Evolutionary conservation across 2,797 vertebrate genomes (phyloP), one percentile per base, ranked within the genome.

Genomic region (Smutsia temminckii): DNA sequence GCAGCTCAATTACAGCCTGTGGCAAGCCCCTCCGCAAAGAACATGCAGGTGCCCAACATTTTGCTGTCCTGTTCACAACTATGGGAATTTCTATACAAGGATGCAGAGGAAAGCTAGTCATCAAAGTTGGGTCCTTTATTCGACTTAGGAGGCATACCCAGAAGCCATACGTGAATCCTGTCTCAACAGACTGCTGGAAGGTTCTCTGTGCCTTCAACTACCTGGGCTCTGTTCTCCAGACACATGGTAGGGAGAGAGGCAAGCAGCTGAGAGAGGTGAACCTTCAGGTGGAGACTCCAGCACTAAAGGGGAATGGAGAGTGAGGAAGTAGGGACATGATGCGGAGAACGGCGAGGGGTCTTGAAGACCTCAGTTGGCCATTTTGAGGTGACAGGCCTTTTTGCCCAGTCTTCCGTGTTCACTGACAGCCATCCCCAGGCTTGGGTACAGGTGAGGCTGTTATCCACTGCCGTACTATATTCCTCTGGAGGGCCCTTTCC

Each of bases 51-150:
- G 68, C n/a, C 53, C 42, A 34, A 4, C 8, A 14, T 40, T 66
- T 11, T 85, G 51, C 49, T 46, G 4, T 79, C 21, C 57, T 55
- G 51, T n/a, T 59, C 34, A 17, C 49, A 46, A n/a, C 42, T 85
- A 23, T 4, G 40, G 86, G 80, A 71, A 80, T 75, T 53, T 51
- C 68, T 46, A 0, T 11, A 21, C 6, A 25, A 94, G 40, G 79
- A 84, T 13, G 25, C n/a, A 92, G 88, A 92, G 57, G 61, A 80
- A 61, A 89, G 57, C 40, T 86, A 85, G 64, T 84, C 87, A 80
- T 64, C 83, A 87, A 75, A 78, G n/a, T 32, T 72, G 66, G 89
- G 91, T 85, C 96, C 83, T 97, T 97, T 97, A 98, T 97, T 98
- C 86, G 21, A 85, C 37, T 61, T 10, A 16, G 34, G 0, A 81